A percentile compares a stretch with the other conserved stretches of the same genome.
phyloP scores from a whole-genome alignment of 2,113 vertebrate species.

The Leucoraja erinaceus region DNA sequence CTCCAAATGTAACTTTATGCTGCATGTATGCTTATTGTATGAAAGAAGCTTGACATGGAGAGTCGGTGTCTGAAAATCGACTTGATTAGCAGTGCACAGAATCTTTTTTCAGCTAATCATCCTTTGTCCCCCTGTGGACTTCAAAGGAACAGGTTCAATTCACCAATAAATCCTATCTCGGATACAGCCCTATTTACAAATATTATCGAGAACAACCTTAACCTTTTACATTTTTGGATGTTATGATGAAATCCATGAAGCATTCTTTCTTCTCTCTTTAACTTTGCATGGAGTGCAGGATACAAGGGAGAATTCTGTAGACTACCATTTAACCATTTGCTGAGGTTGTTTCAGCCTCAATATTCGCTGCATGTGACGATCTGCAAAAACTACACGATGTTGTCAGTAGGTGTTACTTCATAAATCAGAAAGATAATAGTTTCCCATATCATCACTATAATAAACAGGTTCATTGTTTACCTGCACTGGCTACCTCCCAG shows the following conservation, averaged over 20 bases:
- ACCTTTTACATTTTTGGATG: background rate
- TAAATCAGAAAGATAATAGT: background rate
- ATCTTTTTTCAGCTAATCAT: background rate
- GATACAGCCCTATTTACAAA: background rate
- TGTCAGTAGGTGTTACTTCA: background rate
- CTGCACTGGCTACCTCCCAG: background rate
- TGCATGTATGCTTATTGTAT: background rate
- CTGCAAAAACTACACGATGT: background rate
- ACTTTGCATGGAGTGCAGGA: background rate
- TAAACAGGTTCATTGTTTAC: background rate
- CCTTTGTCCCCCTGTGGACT: background rate
- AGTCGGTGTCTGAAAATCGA: background rate
- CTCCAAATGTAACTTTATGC: background rate
- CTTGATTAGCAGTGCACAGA: background rate
- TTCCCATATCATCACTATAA: background rate
- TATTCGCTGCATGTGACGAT: background rate
- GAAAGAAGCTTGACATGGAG: too few relatives aligned
- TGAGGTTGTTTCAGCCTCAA: background rate
- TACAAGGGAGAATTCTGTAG: background rate
- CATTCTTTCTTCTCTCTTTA: background rate
- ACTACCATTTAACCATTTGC: background rate
- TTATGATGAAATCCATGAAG: background rate
- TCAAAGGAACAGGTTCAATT: background rate
- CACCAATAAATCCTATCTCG: background rate
- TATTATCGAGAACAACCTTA: background rate